phyloP scores from a whole-genome alignment of 2,888 invertebrate genomes.

The Athetis lepigone region DNA sequence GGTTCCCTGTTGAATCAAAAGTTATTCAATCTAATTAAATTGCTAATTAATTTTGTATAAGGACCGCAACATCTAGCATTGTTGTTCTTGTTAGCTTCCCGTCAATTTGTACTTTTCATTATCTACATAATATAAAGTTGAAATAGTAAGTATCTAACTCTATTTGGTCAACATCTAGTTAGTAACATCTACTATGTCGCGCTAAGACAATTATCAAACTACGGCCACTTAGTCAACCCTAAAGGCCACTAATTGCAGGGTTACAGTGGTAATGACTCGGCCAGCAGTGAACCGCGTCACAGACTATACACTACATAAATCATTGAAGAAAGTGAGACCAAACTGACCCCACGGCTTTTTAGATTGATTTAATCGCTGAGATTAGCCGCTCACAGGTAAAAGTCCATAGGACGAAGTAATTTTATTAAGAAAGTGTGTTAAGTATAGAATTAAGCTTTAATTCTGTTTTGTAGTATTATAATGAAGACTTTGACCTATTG shows the following conservation, averaged over 20 bases:
- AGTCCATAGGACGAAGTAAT: conserved; percentile 53
- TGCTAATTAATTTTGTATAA: no score
- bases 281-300: conserved; percentile 49
- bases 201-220: neutral
- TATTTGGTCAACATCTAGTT: no score
- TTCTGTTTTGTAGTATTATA: conserved; percentile 27
- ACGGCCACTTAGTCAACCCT: conserved; percentile 33
- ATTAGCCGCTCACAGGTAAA: conserved; percentile 43
- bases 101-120: no score
- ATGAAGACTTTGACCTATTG: conserved; percentile 19
- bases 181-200: no score
- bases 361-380: conserved; percentile 70
- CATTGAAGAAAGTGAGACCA: conserved; percentile 68
- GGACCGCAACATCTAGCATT: no score
- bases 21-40: no score
- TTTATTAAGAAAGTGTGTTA: conserved; percentile 63
- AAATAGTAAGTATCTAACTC: no score
- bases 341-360: conserved; percentile 70
- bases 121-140: no score
- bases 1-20: no score
- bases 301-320: conserved; percentile 65
- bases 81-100: no score
- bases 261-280: conserved; percentile 62
- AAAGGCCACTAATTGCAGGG: conserved; percentile 54
- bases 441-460: conserved; percentile 35